Evolutionary conservation across 2,113 vertebrate species (phyloP), one percentile per base, ranked within the genome.

Genomic region (Pterocles gutturalis): DNA sequence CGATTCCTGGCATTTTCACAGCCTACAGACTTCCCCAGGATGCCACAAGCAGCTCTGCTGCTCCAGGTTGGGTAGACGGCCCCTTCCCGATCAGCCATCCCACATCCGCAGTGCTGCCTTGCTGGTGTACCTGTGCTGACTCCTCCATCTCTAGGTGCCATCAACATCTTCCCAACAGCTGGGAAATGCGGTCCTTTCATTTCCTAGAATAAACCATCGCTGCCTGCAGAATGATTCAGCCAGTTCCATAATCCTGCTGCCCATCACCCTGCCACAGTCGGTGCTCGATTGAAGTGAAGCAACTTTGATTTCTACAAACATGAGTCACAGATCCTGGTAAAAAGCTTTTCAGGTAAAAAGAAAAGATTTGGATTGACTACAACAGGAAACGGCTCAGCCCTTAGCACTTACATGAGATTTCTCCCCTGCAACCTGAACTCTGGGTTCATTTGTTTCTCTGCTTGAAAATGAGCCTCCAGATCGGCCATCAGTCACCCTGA

Each of bases 51-150:
- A 43, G 55, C 49, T 64, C 43, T 20, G 43, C 33, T 45, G 10
- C 64, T 38, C 55, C 31, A 10, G 0, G 12, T 9, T 18, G 48
- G 22, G 43, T 20, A 38, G 24, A 31, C 25, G 12, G 6, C 20
- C 28, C 46, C 38, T 53, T 73, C 45, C 53, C 60, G 4, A 17
- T 4, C 49, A 45, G 9, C 33, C 22, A 13, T 0, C 46, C 53
- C 7, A 25, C 17, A 4, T 1, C 10, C 1, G 19, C n/a, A 41
- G 38, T 0, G 12, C 10, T 43, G 21, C 54, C 31, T 69, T 8
- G 17, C 41, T 51, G 2, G 8, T 3, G 10, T 22, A 4, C 5
- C 31, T 15, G 2, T 20, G 49, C 29, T 1, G 16, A 22, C 54
- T 26, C 11, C 0, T 5, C 90, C 61, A 15, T 5, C 43, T 64